Percentiles rank a stretch among this genome's conserved stretches.
These are phyloP conservation scores for Lonchura striata DNA, from an alignment of 2,113 vertebrate genomes.

Conservation along the genomic window DNA sequence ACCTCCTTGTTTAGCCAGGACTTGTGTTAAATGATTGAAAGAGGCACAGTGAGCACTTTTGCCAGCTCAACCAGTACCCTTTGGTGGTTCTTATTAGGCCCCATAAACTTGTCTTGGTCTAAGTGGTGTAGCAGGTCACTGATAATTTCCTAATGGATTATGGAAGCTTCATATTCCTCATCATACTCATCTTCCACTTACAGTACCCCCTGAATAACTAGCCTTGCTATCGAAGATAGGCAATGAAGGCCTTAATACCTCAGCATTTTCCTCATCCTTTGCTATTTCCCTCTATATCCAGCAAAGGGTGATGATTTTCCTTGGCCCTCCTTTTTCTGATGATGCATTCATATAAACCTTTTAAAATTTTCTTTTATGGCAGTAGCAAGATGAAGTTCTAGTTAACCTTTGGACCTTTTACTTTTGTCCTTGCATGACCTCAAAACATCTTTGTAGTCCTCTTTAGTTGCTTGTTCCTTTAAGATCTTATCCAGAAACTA, in stretches of 20 bases:
- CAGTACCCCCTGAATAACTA: accelerated
- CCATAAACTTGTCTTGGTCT: neutral
- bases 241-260: neutral
- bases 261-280: neutral
- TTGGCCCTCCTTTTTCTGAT: neutral
- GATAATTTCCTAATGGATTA: neutral
- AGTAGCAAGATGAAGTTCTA: neutral
- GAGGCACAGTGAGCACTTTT: no score
- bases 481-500: neutral
- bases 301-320: neutral
- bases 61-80: neutral
- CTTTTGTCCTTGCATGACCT: neutral
- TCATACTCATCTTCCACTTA: neutral
- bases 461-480: neutral
- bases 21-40: neutral
- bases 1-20: neutral
- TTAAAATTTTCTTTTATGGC: neutral
- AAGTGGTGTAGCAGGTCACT: neutral
- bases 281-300: neutral
- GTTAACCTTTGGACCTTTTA: neutral
- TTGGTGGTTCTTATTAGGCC: neutral
- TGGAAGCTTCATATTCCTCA: neutral
- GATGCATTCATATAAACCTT: neutral
- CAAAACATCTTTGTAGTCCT: neutral
- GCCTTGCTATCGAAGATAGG: neutral